Evolutionary conservation across 2,113 vertebrate genomes (phyloP).

Genomic region (Campylorhamphus procurvoides): DNA sequence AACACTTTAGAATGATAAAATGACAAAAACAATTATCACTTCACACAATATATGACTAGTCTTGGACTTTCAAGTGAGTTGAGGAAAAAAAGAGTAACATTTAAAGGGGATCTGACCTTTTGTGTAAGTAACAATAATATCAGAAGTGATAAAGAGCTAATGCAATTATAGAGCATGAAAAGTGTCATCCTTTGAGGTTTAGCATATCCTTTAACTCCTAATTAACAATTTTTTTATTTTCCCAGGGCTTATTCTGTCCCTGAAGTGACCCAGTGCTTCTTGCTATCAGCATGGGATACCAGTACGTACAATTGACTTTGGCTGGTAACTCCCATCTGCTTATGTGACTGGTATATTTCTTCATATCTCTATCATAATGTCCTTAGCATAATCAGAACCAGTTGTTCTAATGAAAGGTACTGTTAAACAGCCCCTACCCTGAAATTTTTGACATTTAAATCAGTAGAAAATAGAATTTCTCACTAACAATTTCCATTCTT

Average conservation of each 20-base stretch:
- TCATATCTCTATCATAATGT: neutral
- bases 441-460: neutral
- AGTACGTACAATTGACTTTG: fast-evolving
- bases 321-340: neutral
- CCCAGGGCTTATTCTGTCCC: neutral
- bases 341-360: neutral
- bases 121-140: neutral
- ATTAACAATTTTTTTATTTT: neutral
- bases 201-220: neutral
- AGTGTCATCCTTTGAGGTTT: neutral
- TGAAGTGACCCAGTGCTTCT: neutral
- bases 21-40: neutral
- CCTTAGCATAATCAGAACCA: neutral
- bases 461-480: slow-evolving; percentile 20
- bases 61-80: neutral
- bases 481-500: slow-evolving; percentile 41
- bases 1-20: neutral
- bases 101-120: neutral
- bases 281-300: fast-evolving
- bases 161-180: neutral
- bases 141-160: neutral
- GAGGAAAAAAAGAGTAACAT: neutral
- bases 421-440: neutral
- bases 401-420: neutral
- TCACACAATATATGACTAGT: neutral